Evolutionary conservation across 2,797 vertebrate genomes (phyloP).

Genomic region (Nothura maculosa): DNA sequence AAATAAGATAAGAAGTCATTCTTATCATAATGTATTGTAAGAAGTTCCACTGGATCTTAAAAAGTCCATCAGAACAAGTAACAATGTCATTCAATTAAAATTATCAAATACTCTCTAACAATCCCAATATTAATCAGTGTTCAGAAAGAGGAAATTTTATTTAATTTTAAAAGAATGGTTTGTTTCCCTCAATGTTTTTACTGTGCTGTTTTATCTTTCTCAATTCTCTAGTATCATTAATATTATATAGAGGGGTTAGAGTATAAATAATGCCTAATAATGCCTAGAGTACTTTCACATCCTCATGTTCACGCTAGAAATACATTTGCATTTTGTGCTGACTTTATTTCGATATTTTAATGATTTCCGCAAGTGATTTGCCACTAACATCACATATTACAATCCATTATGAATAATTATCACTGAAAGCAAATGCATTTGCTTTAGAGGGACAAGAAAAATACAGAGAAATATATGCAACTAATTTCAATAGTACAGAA

Average conservation of each 20-base stretch:
- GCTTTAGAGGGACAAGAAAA: background rate
- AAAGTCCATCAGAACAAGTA: background rate
- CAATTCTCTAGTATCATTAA: background rate
- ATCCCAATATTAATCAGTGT: background rate
- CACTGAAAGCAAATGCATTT: background rate
- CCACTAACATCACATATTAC: background rate
- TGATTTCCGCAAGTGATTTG: background rate
- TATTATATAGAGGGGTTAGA: background rate
- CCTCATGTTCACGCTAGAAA: background rate
- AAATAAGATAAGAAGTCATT: background rate
- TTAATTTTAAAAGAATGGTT: background rate
- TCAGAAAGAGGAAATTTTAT: background rate
- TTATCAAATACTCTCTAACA: background rate
- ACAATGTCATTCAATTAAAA: background rate
- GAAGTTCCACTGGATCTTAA: background rate
- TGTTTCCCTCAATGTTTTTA: background rate
- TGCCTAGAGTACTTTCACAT: background rate
- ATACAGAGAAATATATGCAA: background rate
- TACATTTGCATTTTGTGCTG: background rate
- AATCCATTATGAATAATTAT: background rate
- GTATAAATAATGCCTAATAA: accelerated
- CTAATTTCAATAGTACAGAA: background rate
- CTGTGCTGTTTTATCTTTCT: background rate
- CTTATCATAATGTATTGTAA: background rate
- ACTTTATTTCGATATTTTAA: background rate